Evolutionary conservation across 2,888 invertebrate species (phyloP), one percentile per base, ranked within the genome.

Genomic region (Dorcus hopei): DNA sequence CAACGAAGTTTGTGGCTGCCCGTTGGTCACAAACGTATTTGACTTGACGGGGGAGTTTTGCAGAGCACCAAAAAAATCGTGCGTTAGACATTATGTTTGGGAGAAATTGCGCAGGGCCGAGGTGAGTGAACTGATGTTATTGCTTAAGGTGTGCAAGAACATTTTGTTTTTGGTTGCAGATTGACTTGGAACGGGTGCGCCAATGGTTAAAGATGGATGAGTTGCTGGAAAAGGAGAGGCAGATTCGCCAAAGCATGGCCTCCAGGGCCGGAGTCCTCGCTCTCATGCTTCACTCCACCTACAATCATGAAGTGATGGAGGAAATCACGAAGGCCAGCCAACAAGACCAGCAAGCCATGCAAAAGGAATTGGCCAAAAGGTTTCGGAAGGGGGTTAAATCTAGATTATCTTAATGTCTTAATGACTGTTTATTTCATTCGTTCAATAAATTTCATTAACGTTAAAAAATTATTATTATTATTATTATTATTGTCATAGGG

Each of bases 191-290:
- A 78, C 78, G 90, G n/a, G 90, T 91, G 0, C 81, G 91, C 0
- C 90, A 97, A 82, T 97, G 96, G 95, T 80, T 97, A 63, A 90
- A 93, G 75, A 83, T 97, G 73, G 98, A 97, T 69, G 97, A 97
- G 72, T 80, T 97, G 45, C 85, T 96, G 52, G 97, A 97, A 70
- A 94, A 97, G 74, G 97, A 97, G 79, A 83, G 95, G 61, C 92
- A 90, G 70, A 89, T 95, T 33, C 82, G 95, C 3, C 83, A 84
- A 11, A 85, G 83, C 61, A 85, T 86, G 85, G 84, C 84, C 1
- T 88, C 86, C 68, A 86, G 97, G 58, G 95, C 95, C 45, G 96
- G 97, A 0, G 93, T 97, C 0, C 80, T 98, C 9, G 94, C 95
- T 0, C 82, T 98, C 1, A 91, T 98, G 90, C 80, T 98, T n/a